Base-by-base conservation (phyloP, 2,113 vertebrate genomes). In the Melanerpes formicivorus region DNA sequence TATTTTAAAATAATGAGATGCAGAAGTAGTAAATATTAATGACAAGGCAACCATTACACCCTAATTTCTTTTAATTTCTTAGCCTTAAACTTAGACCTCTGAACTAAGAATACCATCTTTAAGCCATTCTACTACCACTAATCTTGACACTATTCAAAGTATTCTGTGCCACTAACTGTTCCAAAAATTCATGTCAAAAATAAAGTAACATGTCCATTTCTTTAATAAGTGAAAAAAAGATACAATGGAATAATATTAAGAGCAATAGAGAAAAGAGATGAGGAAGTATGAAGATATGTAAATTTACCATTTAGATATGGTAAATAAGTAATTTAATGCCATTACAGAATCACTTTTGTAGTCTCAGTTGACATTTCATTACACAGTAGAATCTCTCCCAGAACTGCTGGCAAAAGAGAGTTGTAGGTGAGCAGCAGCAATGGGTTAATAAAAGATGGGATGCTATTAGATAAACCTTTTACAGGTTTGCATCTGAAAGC, bases 401-500 rank as follows among this genome's bases (percentile, higher is more conserved):
- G 79, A 96, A 60, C 89, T 30, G 55, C 34, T 71, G 23, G 76
- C 27, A 72, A 90, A 93, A 74, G 44, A 74, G 44, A 84, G 70
- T 75, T 71, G 82, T 60, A 82, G 93, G 95, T 93, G 67, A 97
- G 93, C 78, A 94, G 76, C 77, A 92, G 78, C 75, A 93, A 97
- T 52, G 96, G 95, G 96, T 97, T 97, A 97, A 97, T 87, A 94
- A 94, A 93, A 89, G 76, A 93, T 27, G 30, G 95, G 85, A 90
- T 88, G 88, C 81, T 84, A 90, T 95, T 90, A 96, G 96, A 97
- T 97, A 96, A 97, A 95, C 91, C 64, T 97, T 97, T 95, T 96
- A 93, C 95, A 97, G 96, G 94, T 97, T 96, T 97, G 92, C 97
- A 97, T 97, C 97, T 98, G 97, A 97, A 97, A 98, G 96, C 97